Evolutionary conservation across 2,113 vertebrate species (phyloP).

Genomic region (Mellivora capensis): DNA sequence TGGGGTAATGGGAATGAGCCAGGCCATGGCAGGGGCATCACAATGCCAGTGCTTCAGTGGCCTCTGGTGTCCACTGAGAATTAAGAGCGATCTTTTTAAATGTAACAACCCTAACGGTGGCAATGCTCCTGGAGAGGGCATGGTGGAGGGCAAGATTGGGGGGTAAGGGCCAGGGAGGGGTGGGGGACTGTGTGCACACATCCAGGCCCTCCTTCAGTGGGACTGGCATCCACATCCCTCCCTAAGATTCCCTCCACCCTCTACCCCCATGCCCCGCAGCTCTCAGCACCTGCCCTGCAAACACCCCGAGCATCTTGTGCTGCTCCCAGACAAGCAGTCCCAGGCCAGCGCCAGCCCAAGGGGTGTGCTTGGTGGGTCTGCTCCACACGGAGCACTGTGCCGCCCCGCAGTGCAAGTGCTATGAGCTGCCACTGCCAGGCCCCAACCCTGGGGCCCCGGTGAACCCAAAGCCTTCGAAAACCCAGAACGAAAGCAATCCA

Average conservation of each 20-base stretch:
- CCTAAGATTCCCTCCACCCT: not conserved
- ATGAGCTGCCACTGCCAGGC: not conserved
- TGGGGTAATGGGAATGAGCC: rapidly evolving
- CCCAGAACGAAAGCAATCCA: not conserved
- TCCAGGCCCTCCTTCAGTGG: not conserved
- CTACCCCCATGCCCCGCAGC: not conserved
- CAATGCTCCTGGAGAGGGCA: not conserved
- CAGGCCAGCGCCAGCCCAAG: not conserved
- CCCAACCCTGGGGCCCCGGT: too few species aligned
- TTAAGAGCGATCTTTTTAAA: not conserved
- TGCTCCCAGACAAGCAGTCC: not conserved
- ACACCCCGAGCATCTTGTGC: not conserved
- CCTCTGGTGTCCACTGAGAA: not conserved
- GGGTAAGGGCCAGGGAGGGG: not conserved
- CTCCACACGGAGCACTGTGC: not conserved
- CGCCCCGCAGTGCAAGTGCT: not conserved
- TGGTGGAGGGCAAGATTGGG: rapidly evolving
- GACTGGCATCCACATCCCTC: not conserved
- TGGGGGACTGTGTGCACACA: not conserved
- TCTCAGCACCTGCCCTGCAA: not conserved
- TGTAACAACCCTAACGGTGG: not conserved
- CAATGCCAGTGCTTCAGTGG: not conserved
- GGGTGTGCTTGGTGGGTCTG: not conserved
- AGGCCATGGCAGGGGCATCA: rapidly evolving
- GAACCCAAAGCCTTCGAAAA: not conserved